Base-by-base conservation (phyloP, 2,888 invertebrate genomes). In the Aquatica leii region DNA sequence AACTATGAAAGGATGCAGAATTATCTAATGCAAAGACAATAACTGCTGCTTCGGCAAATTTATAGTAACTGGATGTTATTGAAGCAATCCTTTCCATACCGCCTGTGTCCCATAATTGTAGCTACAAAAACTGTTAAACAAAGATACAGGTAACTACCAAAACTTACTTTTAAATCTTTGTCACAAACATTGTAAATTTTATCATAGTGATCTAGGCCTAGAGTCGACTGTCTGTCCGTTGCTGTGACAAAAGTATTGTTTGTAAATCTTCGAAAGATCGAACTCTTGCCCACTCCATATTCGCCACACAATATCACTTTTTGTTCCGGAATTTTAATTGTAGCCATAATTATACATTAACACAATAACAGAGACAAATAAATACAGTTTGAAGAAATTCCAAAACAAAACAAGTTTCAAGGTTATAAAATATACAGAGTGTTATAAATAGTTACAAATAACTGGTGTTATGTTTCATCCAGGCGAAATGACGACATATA, bases 61-160 rank as follows among this genome's bases (percentile, higher is more conserved):
- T 96, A 80, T 96, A 97, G 80, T 97, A 97, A 77, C 94, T 95
- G 21, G 95, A 94, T 9, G 97, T 97, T 15, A 97, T 93, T 1
- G 95, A 95, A 48, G 96, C 96, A 67, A 97, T 95, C 73, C 97
- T 86, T 82, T 97, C 97, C 94, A 97, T 95, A 51, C 97, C 97
- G 70, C 96, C 97, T 35, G 97, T 97, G 79, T 97, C 97, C 96
- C 97, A 97, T 71, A 97, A 82, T 82, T 96, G 95, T 66, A 97
- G 83, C 95, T 97, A 80, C 52, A 50, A 50, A 3, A 31, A 5
- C 1, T 4, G 15, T 3, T 12, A 50, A 24, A 12, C 9, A 12
- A 62, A 68, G 69, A 70, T 9, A 40, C 17, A 6, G 62, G 60
- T 68, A 76, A 78, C 67, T 17, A 6, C 20, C 41, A 5, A 11